A percentile compares a stretch with the other conserved stretches of the same genome.
Evolutionary conservation across 1,140 invertebrate species (phyloP).

Genomic region (Neelides sp.): DNA sequence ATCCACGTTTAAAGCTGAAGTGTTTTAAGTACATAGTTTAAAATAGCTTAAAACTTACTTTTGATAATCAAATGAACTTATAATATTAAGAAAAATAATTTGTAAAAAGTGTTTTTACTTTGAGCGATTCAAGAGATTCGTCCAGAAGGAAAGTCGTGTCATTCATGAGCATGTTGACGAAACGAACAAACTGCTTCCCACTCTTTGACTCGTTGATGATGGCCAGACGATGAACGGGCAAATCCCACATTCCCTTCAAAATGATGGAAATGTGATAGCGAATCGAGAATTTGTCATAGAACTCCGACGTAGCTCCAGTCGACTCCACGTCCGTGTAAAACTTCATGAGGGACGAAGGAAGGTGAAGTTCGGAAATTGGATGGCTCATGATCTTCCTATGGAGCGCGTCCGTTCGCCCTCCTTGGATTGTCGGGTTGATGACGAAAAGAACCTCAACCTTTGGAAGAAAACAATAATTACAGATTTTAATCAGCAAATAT

Average conservation of each 20-base stretch:
- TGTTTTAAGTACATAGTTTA: no score
- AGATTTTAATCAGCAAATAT: conserved; percentile 18
- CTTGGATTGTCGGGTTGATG: conserved; percentile 65
- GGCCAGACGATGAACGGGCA: conserved; percentile 43
- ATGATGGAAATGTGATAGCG: conserved; percentile 95
- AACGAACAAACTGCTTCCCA: conserved; percentile 90
- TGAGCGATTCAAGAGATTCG: conserved; percentile 86
- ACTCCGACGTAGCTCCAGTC: conserved; percentile 91
- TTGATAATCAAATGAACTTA: no score
- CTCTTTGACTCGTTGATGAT: conserved; percentile 38
- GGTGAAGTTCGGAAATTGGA: conserved; percentile 61
- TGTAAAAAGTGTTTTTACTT: conserved; percentile 42
- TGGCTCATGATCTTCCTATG: conserved; percentile 65
- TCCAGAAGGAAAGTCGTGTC: conserved; percentile 95
- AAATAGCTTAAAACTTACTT: no score
- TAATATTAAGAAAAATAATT: no score
- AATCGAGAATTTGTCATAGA: conserved; percentile 98
- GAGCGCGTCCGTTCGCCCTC: conserved; percentile 48
- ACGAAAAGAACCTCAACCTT: conserved; percentile 81
- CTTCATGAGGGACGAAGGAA: conserved; percentile 86
- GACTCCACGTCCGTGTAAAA: conserved; percentile 98
- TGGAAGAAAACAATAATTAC: conserved; percentile 26
- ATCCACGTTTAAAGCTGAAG: no score
- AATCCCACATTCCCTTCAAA: conserved; percentile 75
- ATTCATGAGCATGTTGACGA: conserved; percentile 99